Base-by-base conservation (phyloP, 2,888 invertebrate genomes). In the Nezara viridula region DNA sequence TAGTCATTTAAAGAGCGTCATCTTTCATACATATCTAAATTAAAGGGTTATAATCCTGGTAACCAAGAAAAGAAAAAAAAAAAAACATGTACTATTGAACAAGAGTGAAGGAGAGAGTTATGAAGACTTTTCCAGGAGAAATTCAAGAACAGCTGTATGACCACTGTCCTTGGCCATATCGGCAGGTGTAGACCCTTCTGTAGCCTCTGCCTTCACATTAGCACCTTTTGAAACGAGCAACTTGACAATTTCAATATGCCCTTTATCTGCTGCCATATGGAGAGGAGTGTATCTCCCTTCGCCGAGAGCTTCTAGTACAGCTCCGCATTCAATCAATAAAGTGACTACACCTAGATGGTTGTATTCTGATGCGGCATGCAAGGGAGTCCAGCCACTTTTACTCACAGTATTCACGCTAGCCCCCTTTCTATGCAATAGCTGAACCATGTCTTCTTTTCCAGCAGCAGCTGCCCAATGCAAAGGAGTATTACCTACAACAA, bases 161-260 rank as follows among this genome's bases (percentile, higher is more conserved):
- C 81, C 81, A 37, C 81, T 81, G n/a, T 81, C 81, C n/a, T 47
- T 40, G n/a, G 81, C 81, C 81, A 81, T 81, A 24, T 81, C 81
- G 3, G 81, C 81, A 5, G 81, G 81, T 24, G 81, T 81, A n/a
- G 81, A n/a, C 1, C 44, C 40, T n/a, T 81, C 81, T 6, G 1
- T 44, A 3, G 81, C 40, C 44, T 44, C 19, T 4, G 44, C 4
- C 24, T 47, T 40, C 14, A n/a, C 4, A 0, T 44, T n/a, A 5
- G 81, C 81, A 14, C 81, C 81, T 12, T 81, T 81, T 0, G 12
- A 44, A 24, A 81, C 44, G 0, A 81, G 81, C 7, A 81, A 4
- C 44, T 47, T 24, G n/a, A 81, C 44, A n/a, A 81, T 47, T 4
- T 81, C 44, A 14, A 81, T 44, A 16, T 81, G 81, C 4, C 81